phyloP scores from a whole-genome alignment of 2,113 vertebrate genomes.

The Pitta sordida region DNA sequence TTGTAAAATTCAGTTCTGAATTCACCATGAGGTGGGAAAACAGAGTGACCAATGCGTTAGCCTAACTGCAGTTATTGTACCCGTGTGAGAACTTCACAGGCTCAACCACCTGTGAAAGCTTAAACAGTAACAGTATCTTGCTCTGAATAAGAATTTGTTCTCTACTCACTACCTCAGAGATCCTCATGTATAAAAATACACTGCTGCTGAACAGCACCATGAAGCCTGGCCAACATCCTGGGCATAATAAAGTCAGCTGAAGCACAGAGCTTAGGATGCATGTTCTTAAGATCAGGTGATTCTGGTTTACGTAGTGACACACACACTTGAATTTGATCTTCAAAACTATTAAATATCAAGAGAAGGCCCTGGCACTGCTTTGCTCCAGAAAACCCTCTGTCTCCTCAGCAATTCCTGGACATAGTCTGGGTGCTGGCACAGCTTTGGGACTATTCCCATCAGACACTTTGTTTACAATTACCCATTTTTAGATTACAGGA shows the following conservation, averaged over 20 bases:
- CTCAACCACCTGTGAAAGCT: neutral
- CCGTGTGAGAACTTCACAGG: neutral
- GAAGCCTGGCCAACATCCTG: neutral
- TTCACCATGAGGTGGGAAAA: neutral
- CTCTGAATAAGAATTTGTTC: neutral
- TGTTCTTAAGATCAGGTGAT: neutral
- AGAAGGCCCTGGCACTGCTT: neutral
- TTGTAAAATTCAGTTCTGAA: neutral
- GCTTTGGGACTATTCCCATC: neutral
- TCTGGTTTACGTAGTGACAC: neutral
- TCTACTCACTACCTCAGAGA: constrained; percentile 46
- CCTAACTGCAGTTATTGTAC: neutral
- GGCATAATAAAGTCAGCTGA: neutral
- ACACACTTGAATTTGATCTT: neutral
- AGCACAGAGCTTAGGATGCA: neutral
- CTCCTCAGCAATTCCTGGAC: neutral
- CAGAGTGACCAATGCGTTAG: neutral
- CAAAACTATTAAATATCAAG: neutral
- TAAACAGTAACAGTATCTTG: neutral
- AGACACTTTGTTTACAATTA: neutral
- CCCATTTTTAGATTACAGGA: neutral
- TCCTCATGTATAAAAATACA: neutral
- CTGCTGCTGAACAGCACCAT: neutral
- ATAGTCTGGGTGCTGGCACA: neutral
- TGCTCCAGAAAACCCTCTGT: neutral